Evolutionary conservation across 2,113 vertebrate genomes (phyloP).

Genomic region (Eublepharis macularius): DNA sequence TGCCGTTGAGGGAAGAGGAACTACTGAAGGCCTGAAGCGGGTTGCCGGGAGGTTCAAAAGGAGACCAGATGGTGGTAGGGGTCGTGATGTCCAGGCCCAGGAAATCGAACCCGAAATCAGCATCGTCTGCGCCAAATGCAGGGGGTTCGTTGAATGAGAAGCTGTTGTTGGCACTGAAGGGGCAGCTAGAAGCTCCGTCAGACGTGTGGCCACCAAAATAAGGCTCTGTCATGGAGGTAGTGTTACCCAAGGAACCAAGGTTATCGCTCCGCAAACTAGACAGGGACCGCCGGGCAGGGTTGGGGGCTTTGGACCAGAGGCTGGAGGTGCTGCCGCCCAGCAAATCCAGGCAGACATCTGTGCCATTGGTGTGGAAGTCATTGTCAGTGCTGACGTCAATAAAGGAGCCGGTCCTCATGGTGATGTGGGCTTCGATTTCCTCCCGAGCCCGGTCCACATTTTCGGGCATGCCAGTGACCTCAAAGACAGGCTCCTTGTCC

Average conservation of each 20-base stretch:
- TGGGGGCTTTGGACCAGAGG: constrained; percentile 87
- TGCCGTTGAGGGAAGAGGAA: constrained; percentile 63
- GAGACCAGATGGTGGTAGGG: constrained; percentile 88
- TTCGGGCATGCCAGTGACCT: constrained; percentile 97
- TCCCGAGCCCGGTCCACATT: constrained; percentile 94
- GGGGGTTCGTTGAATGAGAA: constrained; percentile 80
- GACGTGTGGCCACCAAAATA: constrained; percentile 69
- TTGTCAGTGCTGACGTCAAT: constrained; percentile 90
- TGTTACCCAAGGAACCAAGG: constrained; percentile 63
- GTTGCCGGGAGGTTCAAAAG: constrained; percentile 75
- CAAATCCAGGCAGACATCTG: constrained; percentile 92
- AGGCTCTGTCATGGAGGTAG: constrained; percentile 71
- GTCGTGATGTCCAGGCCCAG: constrained; percentile 75
- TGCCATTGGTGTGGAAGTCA: constrained; percentile 97
- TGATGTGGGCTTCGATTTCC: constrained; percentile 98
- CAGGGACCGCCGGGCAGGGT: constrained; percentile 52
- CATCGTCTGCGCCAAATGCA: constrained; percentile 60
- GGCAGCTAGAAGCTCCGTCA: constrained; percentile 79
- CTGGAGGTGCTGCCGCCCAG: constrained; percentile 69
- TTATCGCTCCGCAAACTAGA: constrained; percentile 68
- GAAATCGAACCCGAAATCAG: constrained; percentile 91
- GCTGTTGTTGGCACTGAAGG: constrained; percentile 75
- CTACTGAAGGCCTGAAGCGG: constrained; percentile 75
- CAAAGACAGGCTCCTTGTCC: constrained; percentile 96
- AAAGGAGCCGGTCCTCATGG: constrained; percentile 92